Evolutionary conservation across 1,140 invertebrate genomes (phyloP).

Genomic region (Drosophila malerkotliana): DNA sequence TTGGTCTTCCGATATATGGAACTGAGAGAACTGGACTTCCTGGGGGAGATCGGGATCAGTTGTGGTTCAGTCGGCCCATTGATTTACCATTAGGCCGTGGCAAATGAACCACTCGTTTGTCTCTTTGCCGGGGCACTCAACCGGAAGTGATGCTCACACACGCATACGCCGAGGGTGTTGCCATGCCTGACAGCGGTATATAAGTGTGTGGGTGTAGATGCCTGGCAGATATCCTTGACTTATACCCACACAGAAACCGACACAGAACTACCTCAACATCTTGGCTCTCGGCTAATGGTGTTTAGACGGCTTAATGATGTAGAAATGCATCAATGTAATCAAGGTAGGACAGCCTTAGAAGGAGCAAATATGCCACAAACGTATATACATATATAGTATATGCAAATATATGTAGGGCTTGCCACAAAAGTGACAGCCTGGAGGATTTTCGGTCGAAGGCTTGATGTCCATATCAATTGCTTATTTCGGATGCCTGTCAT

Average conservation of each 20-base stretch:
- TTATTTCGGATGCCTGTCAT: slow-evolving; percentile 40
- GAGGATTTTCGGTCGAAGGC: slow-evolving; percentile 31
- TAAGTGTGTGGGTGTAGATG: slow-evolving; percentile 13
- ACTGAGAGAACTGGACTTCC: slow-evolving; percentile 29
- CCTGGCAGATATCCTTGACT: slow-evolving; percentile 40
- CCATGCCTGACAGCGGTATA: background rate
- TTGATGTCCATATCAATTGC: slow-evolving; percentile 55
- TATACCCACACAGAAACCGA: slow-evolving; percentile 16
- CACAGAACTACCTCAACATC: slow-evolving; percentile 46
- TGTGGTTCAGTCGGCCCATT: slow-evolving; percentile 50
- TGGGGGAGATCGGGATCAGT: slow-evolving; percentile 20
- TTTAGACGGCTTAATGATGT: slow-evolving; percentile 76
- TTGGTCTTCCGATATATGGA: slow-evolving; percentile 5
- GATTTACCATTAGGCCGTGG: slow-evolving; percentile 71
- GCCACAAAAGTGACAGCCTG: slow-evolving; percentile 21
- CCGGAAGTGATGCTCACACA: slow-evolving; percentile 67
- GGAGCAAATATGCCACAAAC: background rate
- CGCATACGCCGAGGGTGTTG: slow-evolving; percentile 10
- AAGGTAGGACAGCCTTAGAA: slow-evolving; percentile 54
- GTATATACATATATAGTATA: background rate
- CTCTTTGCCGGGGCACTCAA: slow-evolving; percentile 57
- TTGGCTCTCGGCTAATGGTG: slow-evolving; percentile 64
- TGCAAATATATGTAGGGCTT: background rate
- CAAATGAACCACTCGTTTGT: slow-evolving; percentile 55
- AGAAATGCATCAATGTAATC: slow-evolving; percentile 79